These are phyloP conservation scores for Apodemia duryi DNA, from an alignment of 2,888 invertebrate species.

Conservation along the genomic window DNA sequence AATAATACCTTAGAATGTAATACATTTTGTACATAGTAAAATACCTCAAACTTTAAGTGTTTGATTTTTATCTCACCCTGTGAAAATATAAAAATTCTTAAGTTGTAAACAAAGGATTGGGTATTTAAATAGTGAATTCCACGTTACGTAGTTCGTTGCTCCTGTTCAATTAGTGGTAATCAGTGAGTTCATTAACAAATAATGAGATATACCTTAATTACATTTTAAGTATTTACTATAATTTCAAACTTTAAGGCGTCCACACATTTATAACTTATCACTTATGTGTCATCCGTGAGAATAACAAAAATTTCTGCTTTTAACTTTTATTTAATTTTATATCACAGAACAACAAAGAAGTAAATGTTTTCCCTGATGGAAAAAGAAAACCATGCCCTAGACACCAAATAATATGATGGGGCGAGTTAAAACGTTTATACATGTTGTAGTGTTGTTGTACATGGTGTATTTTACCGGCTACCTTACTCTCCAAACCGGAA, in stretches of 20 bases:
- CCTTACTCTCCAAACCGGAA: no score
- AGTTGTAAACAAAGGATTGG: neutral
- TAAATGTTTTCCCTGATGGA: no score
- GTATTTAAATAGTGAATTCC: neutral
- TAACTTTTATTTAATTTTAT: no score
- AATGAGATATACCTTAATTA: constrained; percentile 14
- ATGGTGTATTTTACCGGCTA: no score
- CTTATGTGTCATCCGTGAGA: no score
- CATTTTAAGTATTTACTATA: neutral
- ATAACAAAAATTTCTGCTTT: no score
- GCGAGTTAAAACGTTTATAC: no score
- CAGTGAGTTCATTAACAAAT: constrained; percentile 15
- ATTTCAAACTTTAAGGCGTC: neutral
- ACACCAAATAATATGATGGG: no score
- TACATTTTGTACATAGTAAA: constrained; percentile 19
- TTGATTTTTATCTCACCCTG: constrained; percentile 17
- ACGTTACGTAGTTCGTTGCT: constrained; percentile 16
- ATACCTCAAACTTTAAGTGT: constrained; percentile 14
- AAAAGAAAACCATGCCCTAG: no score
- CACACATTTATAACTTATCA: neutral
- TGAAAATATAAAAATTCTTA: constrained; percentile 13
- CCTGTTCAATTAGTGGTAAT: constrained; percentile 17
- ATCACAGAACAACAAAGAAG: no score
- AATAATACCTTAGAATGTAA: constrained; percentile 7
- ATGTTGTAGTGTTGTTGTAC: no score